These are phyloP conservation scores for Acronicta alni DNA, from an alignment of 2,888 invertebrate species.

Conservation along the genomic window DNA sequence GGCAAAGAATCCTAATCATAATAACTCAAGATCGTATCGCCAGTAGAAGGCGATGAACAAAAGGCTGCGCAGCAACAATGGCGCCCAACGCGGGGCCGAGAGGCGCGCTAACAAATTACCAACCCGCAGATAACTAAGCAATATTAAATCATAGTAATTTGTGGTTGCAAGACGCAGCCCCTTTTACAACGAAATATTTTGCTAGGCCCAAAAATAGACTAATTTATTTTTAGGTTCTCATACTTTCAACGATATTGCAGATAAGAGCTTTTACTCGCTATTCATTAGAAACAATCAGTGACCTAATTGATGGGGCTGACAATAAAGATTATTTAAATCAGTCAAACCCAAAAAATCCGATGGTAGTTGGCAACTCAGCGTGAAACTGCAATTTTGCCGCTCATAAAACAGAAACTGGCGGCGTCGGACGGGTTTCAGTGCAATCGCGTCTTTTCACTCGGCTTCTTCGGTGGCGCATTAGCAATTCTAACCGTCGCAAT, in stretches of 20 bases:
- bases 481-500: conserved; percentile 83
- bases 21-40: conserved; percentile 88
- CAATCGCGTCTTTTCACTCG: conserved; percentile 84
- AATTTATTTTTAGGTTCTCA: conserved; percentile 69
- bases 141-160: conserved; percentile 90
- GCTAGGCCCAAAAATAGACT: conserved; percentile 62
- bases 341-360: conserved; percentile 72
- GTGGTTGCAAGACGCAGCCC: conserved; percentile 84
- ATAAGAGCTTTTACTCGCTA: conserved; percentile 39
- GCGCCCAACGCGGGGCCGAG: conserved; percentile 81
- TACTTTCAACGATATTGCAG: conserved; percentile 62
- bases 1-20: conserved; percentile 89
- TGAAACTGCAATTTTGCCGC: conserved; percentile 82
- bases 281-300: conserved; percentile 18
- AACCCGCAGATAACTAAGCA: conserved; percentile 88
- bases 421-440: conserved; percentile 69
- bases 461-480: conserved; percentile 78
- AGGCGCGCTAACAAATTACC: conserved; percentile 87
- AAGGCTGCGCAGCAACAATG: conserved; percentile 86
- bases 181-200: conserved; percentile 79
- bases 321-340: conserved; percentile 74
- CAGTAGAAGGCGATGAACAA: conserved; percentile 86
- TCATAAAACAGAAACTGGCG: conserved; percentile 80
- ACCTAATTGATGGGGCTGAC: conserved; percentile 43
- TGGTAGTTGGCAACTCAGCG: conserved; percentile 70